These are phyloP conservation scores for Nymphalis io DNA, from an alignment of 1,140 invertebrate genomes.

Conservation along the genomic window DNA sequence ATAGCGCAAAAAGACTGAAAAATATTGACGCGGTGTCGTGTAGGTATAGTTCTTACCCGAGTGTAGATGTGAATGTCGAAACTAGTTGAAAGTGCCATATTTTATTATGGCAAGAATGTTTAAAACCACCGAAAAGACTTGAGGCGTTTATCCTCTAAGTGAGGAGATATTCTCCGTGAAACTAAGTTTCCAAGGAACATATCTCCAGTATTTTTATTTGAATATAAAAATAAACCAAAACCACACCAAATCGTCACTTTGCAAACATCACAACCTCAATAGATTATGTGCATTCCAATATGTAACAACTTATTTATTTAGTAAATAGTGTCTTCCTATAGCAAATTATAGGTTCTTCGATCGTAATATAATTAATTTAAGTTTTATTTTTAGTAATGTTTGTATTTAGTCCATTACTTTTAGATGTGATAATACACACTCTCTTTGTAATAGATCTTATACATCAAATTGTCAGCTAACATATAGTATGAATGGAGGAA, in stretches of 20 bases:
- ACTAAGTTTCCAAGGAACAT: slow-evolving; percentile 49
- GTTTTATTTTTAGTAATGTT: slow-evolving; percentile 5
- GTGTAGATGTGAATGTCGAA: slow-evolving; percentile 4
- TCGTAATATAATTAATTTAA: slow-evolving; percentile 11
- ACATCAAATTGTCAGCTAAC: neutral
- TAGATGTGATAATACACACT: neutral
- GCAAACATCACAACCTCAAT: slow-evolving; percentile 27
- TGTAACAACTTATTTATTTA: slow-evolving; percentile 23
- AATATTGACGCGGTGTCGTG: slow-evolving; percentile 34
- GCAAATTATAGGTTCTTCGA: slow-evolving; percentile 31
- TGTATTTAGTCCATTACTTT: slow-evolving; percentile 2
- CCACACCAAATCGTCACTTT: slow-evolving; percentile 46
- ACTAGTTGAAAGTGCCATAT: slow-evolving; percentile 18
- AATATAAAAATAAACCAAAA: slow-evolving; percentile 59
- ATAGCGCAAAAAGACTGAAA: slow-evolving; percentile 42
- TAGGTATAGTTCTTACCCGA: slow-evolving; percentile 25
- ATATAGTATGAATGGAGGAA: neutral
- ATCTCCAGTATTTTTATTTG: slow-evolving; percentile 44
- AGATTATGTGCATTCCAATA: slow-evolving; percentile 35
- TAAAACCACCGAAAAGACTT: slow-evolving; percentile 44
- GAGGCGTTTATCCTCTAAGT: slow-evolving; percentile 42
- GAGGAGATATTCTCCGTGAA: slow-evolving; percentile 39
- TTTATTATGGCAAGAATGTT: slow-evolving; percentile 3
- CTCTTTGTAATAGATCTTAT: neutral
- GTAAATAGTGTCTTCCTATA: slow-evolving; percentile 41